These are phyloP conservation scores for Caenorhabditis sp. DNA, from an alignment of 2,888 invertebrate genomes.

Conservation along the genomic window DNA sequence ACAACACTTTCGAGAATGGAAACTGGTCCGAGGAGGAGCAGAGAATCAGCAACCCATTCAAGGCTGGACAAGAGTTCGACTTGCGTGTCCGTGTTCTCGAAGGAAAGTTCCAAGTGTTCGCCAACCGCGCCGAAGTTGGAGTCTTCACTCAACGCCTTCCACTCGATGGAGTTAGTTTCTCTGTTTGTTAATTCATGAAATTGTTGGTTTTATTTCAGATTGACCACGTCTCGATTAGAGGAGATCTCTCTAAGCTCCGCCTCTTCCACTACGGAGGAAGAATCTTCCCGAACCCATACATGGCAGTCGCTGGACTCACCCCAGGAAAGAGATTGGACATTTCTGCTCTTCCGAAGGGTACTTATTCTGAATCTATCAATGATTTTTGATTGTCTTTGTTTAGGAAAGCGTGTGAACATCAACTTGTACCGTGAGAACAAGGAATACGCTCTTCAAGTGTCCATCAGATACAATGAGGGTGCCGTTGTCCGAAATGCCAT, in stretches of 20 bases:
- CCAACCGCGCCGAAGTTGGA: constrained; percentile 81
- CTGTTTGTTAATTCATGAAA: background rate
- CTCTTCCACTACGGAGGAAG: constrained; percentile 83
- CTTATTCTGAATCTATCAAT: background rate
- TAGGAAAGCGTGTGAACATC: constrained; percentile 81
- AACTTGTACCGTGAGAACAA: constrained; percentile 81
- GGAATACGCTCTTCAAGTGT: constrained; percentile 82
- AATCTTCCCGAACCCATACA: constrained; percentile 81
- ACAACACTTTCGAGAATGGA: constrained; percentile 80
- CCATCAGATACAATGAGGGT: constrained; percentile 82
- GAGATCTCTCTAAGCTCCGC: constrained; percentile 78
- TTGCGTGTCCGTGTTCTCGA: constrained; percentile 81
- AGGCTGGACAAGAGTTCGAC: constrained; percentile 80
- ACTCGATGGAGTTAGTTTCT: constrained; percentile 78
- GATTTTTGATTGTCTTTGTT: background rate
- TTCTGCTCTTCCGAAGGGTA: constrained; percentile 80
- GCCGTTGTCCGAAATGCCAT: constrained; percentile 82
- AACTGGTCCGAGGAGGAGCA: constrained; percentile 83
- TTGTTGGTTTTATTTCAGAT: constrained; percentile 68
- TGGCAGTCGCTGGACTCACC: constrained; percentile 80
- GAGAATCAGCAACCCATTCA: constrained; percentile 81
- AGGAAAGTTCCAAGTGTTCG: constrained; percentile 82
- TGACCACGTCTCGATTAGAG: constrained; percentile 82
- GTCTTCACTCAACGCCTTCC: constrained; percentile 80
- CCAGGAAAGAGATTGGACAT: constrained; percentile 82